Base-by-base conservation (phyloP, 2,113 vertebrate species). In the Anarhynchus alexandrinus region DNA sequence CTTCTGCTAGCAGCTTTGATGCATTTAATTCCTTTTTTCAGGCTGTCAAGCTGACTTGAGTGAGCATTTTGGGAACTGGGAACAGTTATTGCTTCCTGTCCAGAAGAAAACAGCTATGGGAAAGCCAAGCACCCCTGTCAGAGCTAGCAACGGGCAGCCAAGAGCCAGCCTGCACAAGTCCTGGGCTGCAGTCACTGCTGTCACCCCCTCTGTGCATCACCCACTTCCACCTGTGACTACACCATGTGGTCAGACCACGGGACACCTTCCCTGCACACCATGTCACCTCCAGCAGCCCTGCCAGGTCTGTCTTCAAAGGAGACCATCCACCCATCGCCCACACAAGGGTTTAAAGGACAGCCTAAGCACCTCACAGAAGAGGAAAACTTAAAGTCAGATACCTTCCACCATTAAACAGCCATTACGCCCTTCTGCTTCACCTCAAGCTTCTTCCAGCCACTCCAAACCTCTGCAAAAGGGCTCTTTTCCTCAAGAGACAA, bases 21-120 rank as follows among this genome's bases (percentile, higher is more conserved):
- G 76, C 66, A 67, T 88, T 89, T 70, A 79, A 96, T 89, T 86
- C 86, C 9, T 88, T 93, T 95, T 81, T 65, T 45, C 30, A 65
- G 72, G 55, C 32, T 84, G 34, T 66, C 59, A 54, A 21, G 67
- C 51, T 54, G 59, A 71, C 61, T 6, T 32, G 27, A 25, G 38
- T 40, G 42, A 5, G 27, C 40, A 78, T 49, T 64, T 82, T 38
- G 34, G 81, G 80, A 34, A 78, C 85, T 11, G 5, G 30, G 72
- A n/a, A n/a, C 7, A 34, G 55, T 58, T 86, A 45, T 9, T 22
- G 3, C 59, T 79, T 78, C 26, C 52, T 55, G 34, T 55, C 32
- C 65, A 62, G 66, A 62, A 74, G 43, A 18, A 85, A 65, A 54
- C 29, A 54, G 26, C n/a, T 76, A 34, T 6, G 38, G 49, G 32